A percentile compares a stretch with the other conserved stretches of the same genome.
Evolutionary conservation across 2,113 vertebrate species (phyloP).

Genomic region (Coptodon bakossiorum): DNA sequence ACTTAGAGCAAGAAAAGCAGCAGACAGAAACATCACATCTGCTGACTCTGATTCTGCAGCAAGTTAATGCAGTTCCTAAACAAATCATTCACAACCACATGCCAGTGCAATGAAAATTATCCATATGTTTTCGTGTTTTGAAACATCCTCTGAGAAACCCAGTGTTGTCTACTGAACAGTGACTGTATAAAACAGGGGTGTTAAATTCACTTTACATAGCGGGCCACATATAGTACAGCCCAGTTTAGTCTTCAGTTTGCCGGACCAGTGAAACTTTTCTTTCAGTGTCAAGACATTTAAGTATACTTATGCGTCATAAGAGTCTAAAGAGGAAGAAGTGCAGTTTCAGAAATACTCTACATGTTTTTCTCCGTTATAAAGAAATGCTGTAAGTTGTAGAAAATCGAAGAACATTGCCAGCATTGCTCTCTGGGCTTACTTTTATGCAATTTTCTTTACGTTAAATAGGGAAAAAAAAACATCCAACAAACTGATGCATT

Average conservation of each 20-base stretch:
- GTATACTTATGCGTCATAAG: background rate
- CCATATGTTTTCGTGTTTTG: background rate
- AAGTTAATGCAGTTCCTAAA: constrained; percentile 1
- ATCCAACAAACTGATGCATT: background rate
- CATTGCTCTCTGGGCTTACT: background rate
- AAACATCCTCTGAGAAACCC: background rate
- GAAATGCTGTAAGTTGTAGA: background rate
- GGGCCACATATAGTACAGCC: background rate
- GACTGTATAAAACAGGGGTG: background rate
- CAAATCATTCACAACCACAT: constrained; percentile 38
- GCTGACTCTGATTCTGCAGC: background rate
- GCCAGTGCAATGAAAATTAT: constrained; percentile 11
- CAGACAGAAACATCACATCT: constrained; percentile 31
- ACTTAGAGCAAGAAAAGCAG: constrained; percentile 24
- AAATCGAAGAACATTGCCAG: background rate
- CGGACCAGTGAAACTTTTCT: background rate
- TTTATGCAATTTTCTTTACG: background rate
- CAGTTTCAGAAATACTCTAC: background rate
- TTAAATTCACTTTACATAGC: background rate
- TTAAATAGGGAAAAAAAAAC: background rate
- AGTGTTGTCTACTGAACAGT: background rate
- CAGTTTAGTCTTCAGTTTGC: background rate
- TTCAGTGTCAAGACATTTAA: background rate
- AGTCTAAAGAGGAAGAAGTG: background rate
- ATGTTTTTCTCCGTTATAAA: background rate